Percentiles rank a stretch among this genome's conserved stretches.
phyloP scores from a whole-genome alignment of 2,113 vertebrate species.

The Jacana jacana region DNA sequence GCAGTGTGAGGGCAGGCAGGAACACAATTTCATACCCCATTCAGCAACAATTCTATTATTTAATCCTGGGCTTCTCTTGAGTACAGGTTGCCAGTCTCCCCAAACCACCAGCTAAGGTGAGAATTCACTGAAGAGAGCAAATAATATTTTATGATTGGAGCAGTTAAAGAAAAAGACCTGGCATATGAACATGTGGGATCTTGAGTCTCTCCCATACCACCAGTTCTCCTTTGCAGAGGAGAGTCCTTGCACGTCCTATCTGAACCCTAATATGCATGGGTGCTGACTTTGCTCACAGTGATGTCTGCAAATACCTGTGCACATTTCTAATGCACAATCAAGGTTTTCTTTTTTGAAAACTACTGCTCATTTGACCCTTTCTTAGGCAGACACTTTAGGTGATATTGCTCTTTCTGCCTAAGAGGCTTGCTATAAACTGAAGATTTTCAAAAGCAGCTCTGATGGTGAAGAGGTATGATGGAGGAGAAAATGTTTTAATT shows the following conservation, averaged over 20 bases:
- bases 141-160: neutral
- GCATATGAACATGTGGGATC: too few species aligned
- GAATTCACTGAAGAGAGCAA: neutral
- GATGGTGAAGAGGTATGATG: neutral
- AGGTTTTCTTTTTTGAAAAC: neutral
- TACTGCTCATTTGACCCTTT: neutral
- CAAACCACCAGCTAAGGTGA: neutral
- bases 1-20: neutral
- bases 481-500: neutral
- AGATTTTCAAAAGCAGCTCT: neutral
- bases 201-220: neutral
- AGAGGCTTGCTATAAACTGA: neutral
- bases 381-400: neutral
- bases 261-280: neutral
- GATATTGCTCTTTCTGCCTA: neutral
- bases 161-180: neutral
- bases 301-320: rapidly evolving
- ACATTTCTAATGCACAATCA: neutral
- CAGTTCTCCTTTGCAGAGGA: neutral
- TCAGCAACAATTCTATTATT: neutral
- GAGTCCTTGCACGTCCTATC: neutral
- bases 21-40: neutral
- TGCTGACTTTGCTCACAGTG: neutral
- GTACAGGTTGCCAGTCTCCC: neutral
- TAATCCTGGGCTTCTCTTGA: neutral